phyloP scores from a whole-genome alignment of 2,113 vertebrate species.

The Porphyrio hochstetteri region DNA sequence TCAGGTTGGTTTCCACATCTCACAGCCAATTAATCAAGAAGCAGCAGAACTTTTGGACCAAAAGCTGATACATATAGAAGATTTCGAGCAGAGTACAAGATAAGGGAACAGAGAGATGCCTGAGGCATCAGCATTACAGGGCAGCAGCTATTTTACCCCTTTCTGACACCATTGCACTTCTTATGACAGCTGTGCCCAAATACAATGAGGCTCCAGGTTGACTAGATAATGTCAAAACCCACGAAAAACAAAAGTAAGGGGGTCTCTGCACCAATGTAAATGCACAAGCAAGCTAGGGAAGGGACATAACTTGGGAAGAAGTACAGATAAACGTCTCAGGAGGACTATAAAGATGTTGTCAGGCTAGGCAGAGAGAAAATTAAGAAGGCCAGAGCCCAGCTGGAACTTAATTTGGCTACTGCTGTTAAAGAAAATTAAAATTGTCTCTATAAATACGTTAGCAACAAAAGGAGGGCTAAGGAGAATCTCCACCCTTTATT shows the following conservation, averaged over 20 bases:
- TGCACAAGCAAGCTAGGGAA: not conserved
- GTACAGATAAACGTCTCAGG: not conserved
- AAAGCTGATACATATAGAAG: not conserved
- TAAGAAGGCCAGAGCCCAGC: no score
- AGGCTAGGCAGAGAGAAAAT: no score
- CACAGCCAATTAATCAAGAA: conserved; percentile 33
- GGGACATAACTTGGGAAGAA: not conserved
- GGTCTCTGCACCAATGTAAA: not conserved
- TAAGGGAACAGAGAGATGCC: not conserved
- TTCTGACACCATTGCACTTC: not conserved
- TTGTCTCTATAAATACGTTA: no score
- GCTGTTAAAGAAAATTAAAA: no score
- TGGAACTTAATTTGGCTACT: no score
- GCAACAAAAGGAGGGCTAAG: no score
- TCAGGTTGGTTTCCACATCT: conserved; percentile 23
- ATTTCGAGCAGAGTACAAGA: not conserved
- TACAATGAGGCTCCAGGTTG: not conserved
- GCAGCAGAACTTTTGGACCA: not conserved
- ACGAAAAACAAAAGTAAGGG: not conserved
- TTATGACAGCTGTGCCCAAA: not conserved
- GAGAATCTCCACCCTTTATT: no score
- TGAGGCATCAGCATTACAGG: not conserved
- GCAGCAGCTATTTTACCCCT: not conserved
- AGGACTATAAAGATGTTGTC: no score
- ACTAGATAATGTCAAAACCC: not conserved